Percentiles rank a stretch among this genome's conserved stretches.
phyloP scores from a whole-genome alignment of 2,113 vertebrate genomes.

The Chrysemys picta region DNA sequence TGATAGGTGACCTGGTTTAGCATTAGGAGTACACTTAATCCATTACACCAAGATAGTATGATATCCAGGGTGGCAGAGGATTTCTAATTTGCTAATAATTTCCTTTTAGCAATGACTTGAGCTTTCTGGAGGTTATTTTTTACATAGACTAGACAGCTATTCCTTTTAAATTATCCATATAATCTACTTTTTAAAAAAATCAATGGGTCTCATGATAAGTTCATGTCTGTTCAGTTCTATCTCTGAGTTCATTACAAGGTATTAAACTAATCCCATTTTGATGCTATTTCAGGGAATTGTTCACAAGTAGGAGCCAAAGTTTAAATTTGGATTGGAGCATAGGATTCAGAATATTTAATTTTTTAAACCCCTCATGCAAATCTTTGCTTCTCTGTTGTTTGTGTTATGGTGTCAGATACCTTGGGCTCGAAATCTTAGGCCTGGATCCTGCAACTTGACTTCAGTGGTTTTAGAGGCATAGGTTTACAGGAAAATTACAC shows the following conservation, averaged over 20 bases:
- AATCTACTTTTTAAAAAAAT: slow-evolving; percentile 62
- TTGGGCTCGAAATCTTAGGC: neutral
- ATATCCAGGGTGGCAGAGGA: neutral
- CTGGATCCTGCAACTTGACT: neutral
- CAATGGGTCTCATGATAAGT: slow-evolving; percentile 61
- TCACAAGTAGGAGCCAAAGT: neutral
- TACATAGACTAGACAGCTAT: neutral
- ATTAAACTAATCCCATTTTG: neutral
- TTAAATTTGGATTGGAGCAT: neutral
- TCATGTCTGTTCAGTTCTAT: slow-evolving; percentile 29
- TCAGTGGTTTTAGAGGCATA: neutral
- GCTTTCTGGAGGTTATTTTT: neutral
- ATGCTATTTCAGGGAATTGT: neutral
- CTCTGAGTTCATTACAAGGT: neutral
- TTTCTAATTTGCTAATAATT: slow-evolving; percentile 56
- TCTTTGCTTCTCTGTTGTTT: neutral
- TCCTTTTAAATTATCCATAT: slow-evolving; percentile 60
- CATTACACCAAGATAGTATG: neutral
- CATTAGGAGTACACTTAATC: slow-evolving; percentile 41
- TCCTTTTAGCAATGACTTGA: slow-evolving; percentile 31
- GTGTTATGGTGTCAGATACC: neutral
- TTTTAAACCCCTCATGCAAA: neutral
- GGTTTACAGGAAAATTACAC: neutral
- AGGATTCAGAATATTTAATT: neutral
- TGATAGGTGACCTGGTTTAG: slow-evolving; percentile 54